Evolutionary conservation across 2,888 invertebrate genomes (phyloP).

Genomic region (Nomada flava): DNA sequence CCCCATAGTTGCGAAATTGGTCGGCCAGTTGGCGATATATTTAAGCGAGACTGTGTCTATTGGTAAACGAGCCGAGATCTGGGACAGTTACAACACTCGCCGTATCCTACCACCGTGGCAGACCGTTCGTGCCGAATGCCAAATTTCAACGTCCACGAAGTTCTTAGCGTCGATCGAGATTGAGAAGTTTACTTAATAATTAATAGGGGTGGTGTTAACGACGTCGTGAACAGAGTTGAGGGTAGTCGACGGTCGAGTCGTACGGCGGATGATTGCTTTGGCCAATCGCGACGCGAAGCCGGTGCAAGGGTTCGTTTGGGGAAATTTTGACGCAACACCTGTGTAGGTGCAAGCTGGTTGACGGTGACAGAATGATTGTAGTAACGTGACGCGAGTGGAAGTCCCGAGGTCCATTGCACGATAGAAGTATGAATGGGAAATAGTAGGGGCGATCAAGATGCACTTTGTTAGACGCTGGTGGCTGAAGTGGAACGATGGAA

Average conservation of each 20-base stretch:
- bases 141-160: constrained; percentile 37
- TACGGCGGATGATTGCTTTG: background rate
- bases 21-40: constrained; percentile 71
- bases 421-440: no score
- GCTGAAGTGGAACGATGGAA: no score
- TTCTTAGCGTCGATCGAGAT: no score
- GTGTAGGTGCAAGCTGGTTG: no score
- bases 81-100: constrained; percentile 78
- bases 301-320: background rate
- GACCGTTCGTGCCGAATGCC: constrained; percentile 41
- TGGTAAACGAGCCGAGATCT: constrained; percentile 78
- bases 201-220: background rate
- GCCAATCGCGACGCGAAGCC: background rate
- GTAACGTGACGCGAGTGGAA: no score
- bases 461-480: no score
- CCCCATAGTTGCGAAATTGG: constrained; percentile 60
- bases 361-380: no score
- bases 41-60: constrained; percentile 72
- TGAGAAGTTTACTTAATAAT: background rate
- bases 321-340: background rate
- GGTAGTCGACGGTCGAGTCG: background rate
- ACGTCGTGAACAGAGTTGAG: background rate
- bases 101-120: constrained; percentile 40
- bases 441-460: no score
- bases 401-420: no score